phyloP scores from a whole-genome alignment of 2,888 invertebrate species.

The Drosophila helvetica region DNA sequence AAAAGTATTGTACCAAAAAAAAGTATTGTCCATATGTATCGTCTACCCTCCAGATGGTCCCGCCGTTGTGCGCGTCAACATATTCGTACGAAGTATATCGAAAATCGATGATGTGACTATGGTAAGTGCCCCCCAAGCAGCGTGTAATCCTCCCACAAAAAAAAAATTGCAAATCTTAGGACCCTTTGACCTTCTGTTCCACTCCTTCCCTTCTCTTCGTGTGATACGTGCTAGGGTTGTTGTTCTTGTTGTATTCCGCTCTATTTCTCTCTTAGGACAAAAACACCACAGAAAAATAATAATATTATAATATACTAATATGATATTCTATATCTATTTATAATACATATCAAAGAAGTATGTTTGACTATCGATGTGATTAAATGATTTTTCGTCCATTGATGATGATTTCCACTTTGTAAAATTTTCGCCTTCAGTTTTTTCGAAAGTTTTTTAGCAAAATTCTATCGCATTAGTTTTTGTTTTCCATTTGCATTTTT shows the following conservation, averaged over 20 bases:
- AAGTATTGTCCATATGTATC: slow-evolving; percentile 51
- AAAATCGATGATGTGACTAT: slow-evolving; percentile 99
- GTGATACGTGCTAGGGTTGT: not conserved
- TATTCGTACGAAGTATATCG: slow-evolving; percentile 99
- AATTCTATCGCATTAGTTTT: slow-evolving; percentile 39
- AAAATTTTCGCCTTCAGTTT: slow-evolving; percentile 41
- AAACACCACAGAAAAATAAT: slow-evolving; percentile 10
- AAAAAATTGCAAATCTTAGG: slow-evolving; percentile 34
- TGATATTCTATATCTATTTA: slow-evolving; percentile 66
- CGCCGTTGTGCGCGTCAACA: slow-evolving; percentile 98
- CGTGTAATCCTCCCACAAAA: slow-evolving; percentile 44
- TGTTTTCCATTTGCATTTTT: slow-evolving; percentile 44
- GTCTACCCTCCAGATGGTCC: slow-evolving; percentile 90
- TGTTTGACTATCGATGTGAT: slow-evolving; percentile 73
- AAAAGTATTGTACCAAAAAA: slow-evolving; percentile 63
- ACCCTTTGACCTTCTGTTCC: slow-evolving; percentile 4
- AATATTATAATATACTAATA: slow-evolving; percentile 49
- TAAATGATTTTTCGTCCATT: slow-evolving; percentile 38
- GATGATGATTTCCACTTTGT: slow-evolving; percentile 32
- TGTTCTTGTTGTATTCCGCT: not conserved
- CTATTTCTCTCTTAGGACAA: not conserved
- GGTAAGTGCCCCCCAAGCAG: slow-evolving; percentile 89
- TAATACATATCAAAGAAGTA: slow-evolving; percentile 47
- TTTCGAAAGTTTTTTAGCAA: slow-evolving; percentile 25
- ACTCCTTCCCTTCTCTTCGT: not conserved